Evolutionary conservation across 2,113 vertebrate genomes (phyloP), one percentile per base, ranked within the genome.

Genomic region (Phalacrocorax brasilianus): DNA sequence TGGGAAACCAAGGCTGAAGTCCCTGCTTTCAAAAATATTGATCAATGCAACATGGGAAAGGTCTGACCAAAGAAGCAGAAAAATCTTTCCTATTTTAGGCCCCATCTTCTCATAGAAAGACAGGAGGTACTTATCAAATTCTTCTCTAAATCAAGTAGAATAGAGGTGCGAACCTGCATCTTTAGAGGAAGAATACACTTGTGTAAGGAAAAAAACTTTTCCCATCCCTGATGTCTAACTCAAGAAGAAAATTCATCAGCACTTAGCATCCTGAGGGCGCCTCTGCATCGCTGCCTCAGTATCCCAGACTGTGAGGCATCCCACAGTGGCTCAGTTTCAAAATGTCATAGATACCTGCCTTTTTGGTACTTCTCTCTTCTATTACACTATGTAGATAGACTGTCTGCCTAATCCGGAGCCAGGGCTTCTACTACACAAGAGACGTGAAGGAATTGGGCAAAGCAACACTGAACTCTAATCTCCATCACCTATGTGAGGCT

Each of bases 311-410:
- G 49, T 86, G 63, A 70, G 73, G 50, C 4, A 2, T 38, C 78
- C 88, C 71, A 49, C 40, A 61, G 44, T 20, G 49, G 81, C 85
- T 78, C 85, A 80, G 63, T 77, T 93, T 93, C 89, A 92, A 76
- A 83, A 62, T 27, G 82, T 86, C 86, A 92, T 58, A 49, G 79
- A 91, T 40, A 94, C 11, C 47, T 38, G 47, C 30, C 73, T 92
- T 95, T 93, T 95, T 47, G 91, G 80, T 78, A 44, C 86, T 58
- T 81, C 86, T 92, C 52, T 89, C 93, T 97, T 76, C 78, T 67
- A 62, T 89, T 93, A 93, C 80, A 55, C 80, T 87, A 27, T 2
- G 21, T 63, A 91, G 91, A 89, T 81, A 81, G 68, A 42, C 86
- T 30, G 18, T 18, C 49, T 53, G 58, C 40, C 26, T 47, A 81